Evolutionary conservation across 1,140 invertebrate species (phyloP).

Genomic region (Drosophila nigromelanica): DNA sequence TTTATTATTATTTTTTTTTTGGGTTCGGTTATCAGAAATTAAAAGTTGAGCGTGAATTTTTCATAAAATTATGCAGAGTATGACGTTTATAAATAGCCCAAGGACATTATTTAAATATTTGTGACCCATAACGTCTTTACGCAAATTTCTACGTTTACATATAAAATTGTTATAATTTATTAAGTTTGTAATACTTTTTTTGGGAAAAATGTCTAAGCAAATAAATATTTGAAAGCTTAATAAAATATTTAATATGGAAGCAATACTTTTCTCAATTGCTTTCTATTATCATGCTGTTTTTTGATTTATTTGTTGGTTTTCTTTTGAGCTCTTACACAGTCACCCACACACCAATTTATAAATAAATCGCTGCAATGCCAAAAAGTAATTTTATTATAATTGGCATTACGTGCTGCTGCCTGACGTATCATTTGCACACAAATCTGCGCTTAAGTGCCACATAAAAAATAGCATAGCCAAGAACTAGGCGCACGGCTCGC

Average conservation of each 20-base stretch:
- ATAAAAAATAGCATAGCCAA: constrained; percentile 44
- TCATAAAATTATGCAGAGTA: neutral
- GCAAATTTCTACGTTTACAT: neutral
- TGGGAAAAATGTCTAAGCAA: neutral
- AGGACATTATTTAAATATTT: neutral
- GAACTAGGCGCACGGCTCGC: constrained; percentile 38
- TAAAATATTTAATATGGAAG: too few species aligned
- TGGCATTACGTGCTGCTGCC: constrained; percentile 67
- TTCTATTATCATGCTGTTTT: neutral
- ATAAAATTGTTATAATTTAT: too few species aligned
- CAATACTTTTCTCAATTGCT: neutral
- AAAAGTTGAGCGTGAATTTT: constrained; percentile 23
- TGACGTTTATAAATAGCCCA: neutral
- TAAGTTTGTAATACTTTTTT: too few species aligned
- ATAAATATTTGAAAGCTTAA: neutral
- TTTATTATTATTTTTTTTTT: constrained; percentile 9
- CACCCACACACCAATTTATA: constrained; percentile 20
- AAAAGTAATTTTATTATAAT: constrained; percentile 77
- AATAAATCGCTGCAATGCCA: constrained; percentile 45
- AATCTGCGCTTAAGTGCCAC: constrained; percentile 58
- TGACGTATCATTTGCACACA: constrained; percentile 69
- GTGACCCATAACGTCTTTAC: neutral
- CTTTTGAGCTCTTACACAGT: neutral
- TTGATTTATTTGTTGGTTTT: neutral
- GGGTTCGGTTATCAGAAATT: constrained; percentile 18